These are phyloP conservation scores for Chouioia cunea DNA, from an alignment of 2,888 invertebrate genomes.

Conservation along the genomic window DNA sequence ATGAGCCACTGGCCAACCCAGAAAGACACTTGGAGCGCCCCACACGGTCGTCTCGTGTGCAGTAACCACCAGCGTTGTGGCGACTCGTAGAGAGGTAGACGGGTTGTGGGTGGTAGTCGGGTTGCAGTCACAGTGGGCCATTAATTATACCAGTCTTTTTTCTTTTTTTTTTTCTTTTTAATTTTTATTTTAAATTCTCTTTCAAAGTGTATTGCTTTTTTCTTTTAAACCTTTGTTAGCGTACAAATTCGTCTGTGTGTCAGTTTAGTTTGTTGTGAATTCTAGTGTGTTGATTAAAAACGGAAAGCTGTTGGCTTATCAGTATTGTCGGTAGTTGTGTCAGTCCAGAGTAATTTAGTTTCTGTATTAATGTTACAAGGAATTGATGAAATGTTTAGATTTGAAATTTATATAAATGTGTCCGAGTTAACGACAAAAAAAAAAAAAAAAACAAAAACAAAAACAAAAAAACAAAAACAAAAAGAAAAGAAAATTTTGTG, in stretches of 20 bases:
- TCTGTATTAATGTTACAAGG: too few relatives aligned
- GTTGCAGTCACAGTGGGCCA: slow-evolving; percentile 35
- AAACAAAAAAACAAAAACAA: too few relatives aligned
- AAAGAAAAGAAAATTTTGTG: too few relatives aligned
- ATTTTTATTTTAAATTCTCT: neutral
- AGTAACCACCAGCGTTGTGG: slow-evolving; percentile 35
- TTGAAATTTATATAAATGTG: too few relatives aligned
- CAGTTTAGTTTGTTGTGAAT: neutral
- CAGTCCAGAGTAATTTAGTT: too few relatives aligned
- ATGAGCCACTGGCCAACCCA: too few relatives aligned
- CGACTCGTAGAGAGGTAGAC: slow-evolving; percentile 21
- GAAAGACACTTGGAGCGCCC: neutral
- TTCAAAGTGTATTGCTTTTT: slow-evolving; percentile 1
- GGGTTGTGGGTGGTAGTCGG: slow-evolving; percentile 18
- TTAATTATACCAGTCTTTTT: slow-evolving; percentile 6
- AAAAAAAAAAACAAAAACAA: neutral
- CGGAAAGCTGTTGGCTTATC: too few relatives aligned
- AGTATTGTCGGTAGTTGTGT: too few relatives aligned
- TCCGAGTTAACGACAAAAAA: neutral
- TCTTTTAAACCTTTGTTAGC: neutral
- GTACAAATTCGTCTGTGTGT: slow-evolving; percentile 4
- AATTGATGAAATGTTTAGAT: too few relatives aligned
- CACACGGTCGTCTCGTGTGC: slow-evolving; percentile 32
- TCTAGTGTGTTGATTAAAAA: too few relatives aligned
- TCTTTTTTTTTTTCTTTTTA: slow-evolving; percentile 9